Conservation (phyloP, 2,797 vertebrate genomes). For the Gouania willdenowi region DNA sequence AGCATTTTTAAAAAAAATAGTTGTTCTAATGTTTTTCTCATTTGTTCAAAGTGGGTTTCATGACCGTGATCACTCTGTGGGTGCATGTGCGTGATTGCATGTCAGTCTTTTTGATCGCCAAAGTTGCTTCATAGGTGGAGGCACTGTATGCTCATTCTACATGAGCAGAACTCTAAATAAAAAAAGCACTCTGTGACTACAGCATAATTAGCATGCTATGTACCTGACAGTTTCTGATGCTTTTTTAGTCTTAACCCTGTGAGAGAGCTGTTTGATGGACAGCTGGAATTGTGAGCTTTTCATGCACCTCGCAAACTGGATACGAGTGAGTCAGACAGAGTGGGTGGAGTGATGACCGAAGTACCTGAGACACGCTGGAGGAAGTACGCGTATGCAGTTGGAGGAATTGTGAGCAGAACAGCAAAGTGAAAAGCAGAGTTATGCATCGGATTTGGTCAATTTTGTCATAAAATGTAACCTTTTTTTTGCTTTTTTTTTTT, state of each 20-base stretch:
- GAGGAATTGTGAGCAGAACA: neutral
- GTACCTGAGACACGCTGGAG: constrained; percentile 29
- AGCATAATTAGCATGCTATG: constrained; percentile 56
- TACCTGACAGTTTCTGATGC: constrained; percentile 49
- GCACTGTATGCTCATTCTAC: too few relatives aligned
- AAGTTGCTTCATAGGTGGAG: too few relatives aligned
- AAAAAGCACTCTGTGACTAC: constrained; percentile 19
- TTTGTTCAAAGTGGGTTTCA: too few relatives aligned
- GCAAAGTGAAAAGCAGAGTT: too few relatives aligned
- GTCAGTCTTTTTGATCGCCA: too few relatives aligned
- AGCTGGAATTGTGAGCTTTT: constrained; percentile 38
- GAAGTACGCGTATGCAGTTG: constrained; percentile 8
- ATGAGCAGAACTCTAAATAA: too few relatives aligned
- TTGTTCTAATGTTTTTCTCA: too few relatives aligned
- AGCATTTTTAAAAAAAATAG: too few relatives aligned
- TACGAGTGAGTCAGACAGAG: constrained; percentile 44
- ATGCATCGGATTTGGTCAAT: too few relatives aligned
- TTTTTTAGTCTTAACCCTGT: constrained; percentile 48
- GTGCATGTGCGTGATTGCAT: constrained; percentile 13
- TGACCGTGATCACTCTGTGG: too few relatives aligned
- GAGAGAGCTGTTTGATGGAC: constrained; percentile 37
- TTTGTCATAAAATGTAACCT: too few relatives aligned
- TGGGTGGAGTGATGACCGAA: constrained; percentile 38
- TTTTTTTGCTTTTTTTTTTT: too few relatives aligned
- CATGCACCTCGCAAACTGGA: constrained; percentile 39